Evolutionary conservation across 2,113 vertebrate genomes (phyloP), one percentile per base, ranked within the genome.

Genomic region (Pomatostomus ruficeps): DNA sequence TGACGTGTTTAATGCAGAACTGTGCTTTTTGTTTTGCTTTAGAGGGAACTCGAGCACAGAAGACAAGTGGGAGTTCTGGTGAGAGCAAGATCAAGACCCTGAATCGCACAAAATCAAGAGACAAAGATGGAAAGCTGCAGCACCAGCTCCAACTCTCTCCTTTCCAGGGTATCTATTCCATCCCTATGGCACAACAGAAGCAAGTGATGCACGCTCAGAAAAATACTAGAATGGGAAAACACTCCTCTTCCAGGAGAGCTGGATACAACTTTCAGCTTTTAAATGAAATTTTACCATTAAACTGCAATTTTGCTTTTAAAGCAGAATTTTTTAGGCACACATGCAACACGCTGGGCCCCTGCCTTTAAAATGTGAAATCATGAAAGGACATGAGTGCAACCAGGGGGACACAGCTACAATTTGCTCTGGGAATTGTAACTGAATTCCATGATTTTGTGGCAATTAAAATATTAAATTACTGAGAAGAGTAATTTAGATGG

Each of bases 381-480:
- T 28, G 54, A 73, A 84, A 62, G n/a, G 33, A 73, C 25, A 55
- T 11, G 31, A 67, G 31, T 31, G 43, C 36, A 93, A 38, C 19
- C 35, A 51, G 21, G 9, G 33, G 65, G 26, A 67, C 12, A 43
- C 18, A 51, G 75, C 45, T 55, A 83, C 52, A 55, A 3, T 55
- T 67, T 74, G 13, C 52, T 91, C 74, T 68, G 62, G 45, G 55
- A 93, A 83, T 48, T 36, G 17, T 21, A 79, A 85, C 46, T 43
- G 24, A 91, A 88, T 59, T 77, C 14, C 19, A 23, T 26, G 22
- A 36, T 54, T 90, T 74, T 70, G 38, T 49, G 62, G 63, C 70
- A 93, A 92, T 93, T 94, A 91, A 93, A 94, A 87, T 48, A 81
- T 48, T 85, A 55, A 94, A 74, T 55, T 93, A 49, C 31, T 62